phyloP scores from a whole-genome alignment of 2,888 invertebrate genomes.

The Zele albiditarsus region DNA sequence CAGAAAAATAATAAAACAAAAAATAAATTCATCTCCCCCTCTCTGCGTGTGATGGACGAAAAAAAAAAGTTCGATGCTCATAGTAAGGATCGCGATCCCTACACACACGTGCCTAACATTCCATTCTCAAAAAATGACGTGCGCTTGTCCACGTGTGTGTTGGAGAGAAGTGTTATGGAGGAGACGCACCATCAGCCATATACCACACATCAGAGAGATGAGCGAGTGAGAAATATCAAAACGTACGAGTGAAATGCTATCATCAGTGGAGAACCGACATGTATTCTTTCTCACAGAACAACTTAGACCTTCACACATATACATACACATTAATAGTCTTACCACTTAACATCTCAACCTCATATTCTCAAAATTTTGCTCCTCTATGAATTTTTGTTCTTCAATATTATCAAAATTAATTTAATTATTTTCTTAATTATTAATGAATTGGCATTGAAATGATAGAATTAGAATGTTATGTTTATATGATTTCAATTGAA shows the following conservation, averaged over 20 bases:
- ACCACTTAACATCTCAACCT: conserved; percentile 72
- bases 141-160: conserved; percentile 43
- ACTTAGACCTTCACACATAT: not conserved
- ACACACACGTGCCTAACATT: conserved; percentile 32
- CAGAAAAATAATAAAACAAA: conserved; percentile 14
- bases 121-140: conserved; percentile 44
- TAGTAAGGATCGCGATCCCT: conserved; percentile 27
- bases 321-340: conserved; percentile 66
- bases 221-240: conserved; percentile 1
- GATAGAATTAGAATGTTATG: no score
- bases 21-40: conserved; percentile 15
- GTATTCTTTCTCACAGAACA: not conserved
- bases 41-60: not conserved
- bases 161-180: conserved; percentile 48
- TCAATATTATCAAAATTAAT: not conserved
- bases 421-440: not conserved
- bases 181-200: conserved; percentile 35
- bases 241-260: conserved; percentile 49
- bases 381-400: not conserved
- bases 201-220: conserved; percentile 54
- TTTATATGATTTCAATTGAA: no score
- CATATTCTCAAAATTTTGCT: conserved; percentile 23
- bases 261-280: conserved; percentile 31
- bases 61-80: conserved; percentile 33
- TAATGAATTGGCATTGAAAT: no score